Evolutionary conservation across 2,888 invertebrate species (phyloP).

Genomic region (Oxytorus armatus): DNA sequence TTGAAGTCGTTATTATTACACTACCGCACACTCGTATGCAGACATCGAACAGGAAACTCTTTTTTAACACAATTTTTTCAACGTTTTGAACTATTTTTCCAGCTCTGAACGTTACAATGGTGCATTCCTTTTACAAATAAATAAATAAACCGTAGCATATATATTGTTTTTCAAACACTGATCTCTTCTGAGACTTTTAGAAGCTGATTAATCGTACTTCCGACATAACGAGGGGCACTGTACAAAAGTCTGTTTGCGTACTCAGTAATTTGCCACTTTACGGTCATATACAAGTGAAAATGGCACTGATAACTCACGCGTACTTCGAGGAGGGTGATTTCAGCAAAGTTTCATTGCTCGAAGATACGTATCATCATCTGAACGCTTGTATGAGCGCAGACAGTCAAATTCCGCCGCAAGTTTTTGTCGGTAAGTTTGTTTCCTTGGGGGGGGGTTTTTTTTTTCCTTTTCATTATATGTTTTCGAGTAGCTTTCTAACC

Average conservation of each 20-base stretch:
- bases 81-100: too few relatives aligned
- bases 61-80: too few relatives aligned
- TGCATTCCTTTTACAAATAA: too few relatives aligned
- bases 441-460: slow-evolving; percentile 1
- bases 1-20: too few relatives aligned
- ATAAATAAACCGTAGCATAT: too few relatives aligned
- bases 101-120: too few relatives aligned
- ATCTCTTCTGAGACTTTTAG: slow-evolving; percentile 84
- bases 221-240: slow-evolving; percentile 98
- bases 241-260: slow-evolving; percentile 99
- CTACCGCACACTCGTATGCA: too few relatives aligned
- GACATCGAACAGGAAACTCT: too few relatives aligned
- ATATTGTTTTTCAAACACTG: not conserved
- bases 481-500: slow-evolving; percentile 5
- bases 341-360: slow-evolving; percentile 93
- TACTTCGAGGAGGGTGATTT: slow-evolving; percentile 99
- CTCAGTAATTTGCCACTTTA: slow-evolving; percentile 95
- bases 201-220: slow-evolving; percentile 96
- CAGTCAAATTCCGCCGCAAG: slow-evolving; percentile 87
- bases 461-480: not conserved
- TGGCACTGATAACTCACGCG: slow-evolving; percentile 97
- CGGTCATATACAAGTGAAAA: slow-evolving; percentile 97
- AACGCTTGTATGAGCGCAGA: slow-evolving; percentile 91
- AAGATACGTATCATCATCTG: slow-evolving; percentile 96
- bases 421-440: slow-evolving; percentile 88